A percentile compares a stretch with the other conserved stretches of the same genome.
Conservation (phyloP, 2,888 invertebrate genomes). For the Ectemnius cavifrons region DNA sequence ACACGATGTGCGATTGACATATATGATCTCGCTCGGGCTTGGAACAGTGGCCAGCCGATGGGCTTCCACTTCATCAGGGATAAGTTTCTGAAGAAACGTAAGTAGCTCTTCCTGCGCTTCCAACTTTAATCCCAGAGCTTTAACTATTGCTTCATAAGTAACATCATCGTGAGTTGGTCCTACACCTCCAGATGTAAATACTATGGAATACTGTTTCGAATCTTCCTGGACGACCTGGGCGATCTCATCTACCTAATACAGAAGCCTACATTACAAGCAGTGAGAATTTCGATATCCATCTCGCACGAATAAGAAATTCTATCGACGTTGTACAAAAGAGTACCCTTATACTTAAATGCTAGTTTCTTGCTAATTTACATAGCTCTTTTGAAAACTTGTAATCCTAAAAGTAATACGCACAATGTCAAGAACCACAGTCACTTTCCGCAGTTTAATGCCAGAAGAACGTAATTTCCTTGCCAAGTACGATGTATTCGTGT, state of each 20-base stretch:
- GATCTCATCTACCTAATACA: constrained; percentile 78
- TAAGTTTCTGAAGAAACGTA: constrained; percentile 59
- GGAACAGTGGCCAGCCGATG: constrained; percentile 66
- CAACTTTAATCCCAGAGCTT: constrained; percentile 74
- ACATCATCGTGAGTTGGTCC: constrained; percentile 86
- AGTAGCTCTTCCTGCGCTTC: constrained; percentile 70
- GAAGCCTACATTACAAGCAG: constrained; percentile 41
- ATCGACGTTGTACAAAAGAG: neutral
- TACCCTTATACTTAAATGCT: no score
- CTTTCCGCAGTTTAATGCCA: constrained; percentile 65
- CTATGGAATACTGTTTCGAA: constrained; percentile 78
- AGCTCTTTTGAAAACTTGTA: neutral
- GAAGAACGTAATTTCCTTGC: constrained; percentile 67
- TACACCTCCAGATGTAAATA: constrained; percentile 83
- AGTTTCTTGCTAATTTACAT: no score
- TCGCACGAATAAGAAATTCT: constrained; percentile 1
- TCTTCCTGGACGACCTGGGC: constrained; percentile 79
- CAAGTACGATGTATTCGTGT: constrained; percentile 80
- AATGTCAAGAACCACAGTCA: constrained; percentile 80
- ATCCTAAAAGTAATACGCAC: constrained; percentile 55
- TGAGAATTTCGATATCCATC: constrained; percentile 27
- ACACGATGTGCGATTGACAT: constrained; percentile 51
- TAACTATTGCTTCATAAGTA: constrained; percentile 82
- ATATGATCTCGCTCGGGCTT: constrained; percentile 64
- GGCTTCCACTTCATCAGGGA: constrained; percentile 56